Evolutionary conservation across 2,888 invertebrate species (phyloP), one percentile per base, ranked within the genome.

Genomic region (Cantharis rufa): DNA sequence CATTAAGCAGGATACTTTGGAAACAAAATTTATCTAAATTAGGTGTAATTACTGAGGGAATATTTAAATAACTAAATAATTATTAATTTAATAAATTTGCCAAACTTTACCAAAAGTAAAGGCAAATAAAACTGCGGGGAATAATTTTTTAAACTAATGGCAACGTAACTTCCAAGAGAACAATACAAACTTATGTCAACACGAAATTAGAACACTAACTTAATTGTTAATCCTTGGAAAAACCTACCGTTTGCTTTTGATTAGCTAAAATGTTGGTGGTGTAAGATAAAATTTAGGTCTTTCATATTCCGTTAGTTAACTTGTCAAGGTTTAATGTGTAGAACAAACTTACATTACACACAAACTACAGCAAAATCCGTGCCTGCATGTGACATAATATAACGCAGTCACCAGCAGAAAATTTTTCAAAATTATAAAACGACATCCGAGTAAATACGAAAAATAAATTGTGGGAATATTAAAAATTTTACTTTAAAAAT

Each of bases 291-390:
- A 48, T 48, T 66, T 66, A 11, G n/a, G 21, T 66, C 64, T 66
- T 66, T 66, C 21, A 66, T 76, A 69, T 72, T 71, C 61, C 72
- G 72, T 68, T 66, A 75, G 68, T 68, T 71, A 75, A 27, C 64
- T 72, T 72, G 76, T 69, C 71, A 70, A 61, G 62, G 61, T 61
- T 72, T 69, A 76, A 72, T 70, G 70, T 76, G 68, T 27, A 62
- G 63, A 76, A 76, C 64, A 63, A 71, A 72, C 72, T 76, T 70
- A 69, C 69, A 72, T 63, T 28, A 70, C 48, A 63, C 27, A 69
- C 71, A 61, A 69, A 69, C 32, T 69, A 63, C 63, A 70, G 62
- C 70, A 64, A 62, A 70, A 72, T 70, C 64, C 62, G 72, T 70
- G 70, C 63, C 76, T 76, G 76, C 16, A 72, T 48, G 13, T 70